These are phyloP conservation scores for Misgurnus anguillicaudatus DNA, from an alignment of 2,113 vertebrate species.

Conservation along the genomic window DNA sequence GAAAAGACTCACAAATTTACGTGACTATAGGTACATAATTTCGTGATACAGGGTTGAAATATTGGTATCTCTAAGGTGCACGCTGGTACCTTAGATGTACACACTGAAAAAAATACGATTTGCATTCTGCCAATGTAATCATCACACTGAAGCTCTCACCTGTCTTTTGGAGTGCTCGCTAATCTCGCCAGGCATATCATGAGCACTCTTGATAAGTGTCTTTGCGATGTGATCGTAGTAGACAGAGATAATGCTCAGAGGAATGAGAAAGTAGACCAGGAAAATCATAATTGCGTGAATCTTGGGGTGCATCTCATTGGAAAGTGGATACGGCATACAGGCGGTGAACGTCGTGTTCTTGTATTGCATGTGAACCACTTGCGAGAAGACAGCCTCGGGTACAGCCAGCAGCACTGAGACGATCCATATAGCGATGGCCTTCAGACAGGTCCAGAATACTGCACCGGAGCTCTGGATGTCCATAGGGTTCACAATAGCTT, in stretches of 20 bases:
- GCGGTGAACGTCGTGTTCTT: slow-evolving; percentile 85
- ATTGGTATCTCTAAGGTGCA: too few species aligned
- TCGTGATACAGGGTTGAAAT: too few species aligned
- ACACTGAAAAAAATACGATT: neutral
- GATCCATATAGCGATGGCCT: slow-evolving; percentile 86
- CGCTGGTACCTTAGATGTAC: too few species aligned
- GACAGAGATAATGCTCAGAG: slow-evolving; percentile 86
- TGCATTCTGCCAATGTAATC: neutral
- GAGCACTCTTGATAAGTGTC: slow-evolving; percentile 88
- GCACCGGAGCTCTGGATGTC: slow-evolving; percentile 89
- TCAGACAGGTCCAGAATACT: slow-evolving; percentile 86
- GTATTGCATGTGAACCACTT: slow-evolving; percentile 79
- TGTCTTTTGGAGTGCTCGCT: slow-evolving; percentile 91
- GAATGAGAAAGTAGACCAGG: slow-evolving; percentile 91
- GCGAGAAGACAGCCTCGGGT: slow-evolving; percentile 90
- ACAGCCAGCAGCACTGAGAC: slow-evolving; percentile 85
- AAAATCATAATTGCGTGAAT: slow-evolving; percentile 94
- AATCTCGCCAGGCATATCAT: slow-evolving; percentile 90
- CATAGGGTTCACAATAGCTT: slow-evolving; percentile 96
- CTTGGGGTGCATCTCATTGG: slow-evolving; percentile 86
- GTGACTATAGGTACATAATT: too few species aligned
- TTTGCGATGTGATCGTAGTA: slow-evolving; percentile 93
- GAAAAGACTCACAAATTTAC: too few species aligned
- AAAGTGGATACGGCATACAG: slow-evolving; percentile 89
- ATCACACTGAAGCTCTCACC: slow-evolving; percentile 69